Evolutionary conservation across 2,888 invertebrate genomes (phyloP), one percentile per base, ranked within the genome.

Genomic region (Epinotia nisella): DNA sequence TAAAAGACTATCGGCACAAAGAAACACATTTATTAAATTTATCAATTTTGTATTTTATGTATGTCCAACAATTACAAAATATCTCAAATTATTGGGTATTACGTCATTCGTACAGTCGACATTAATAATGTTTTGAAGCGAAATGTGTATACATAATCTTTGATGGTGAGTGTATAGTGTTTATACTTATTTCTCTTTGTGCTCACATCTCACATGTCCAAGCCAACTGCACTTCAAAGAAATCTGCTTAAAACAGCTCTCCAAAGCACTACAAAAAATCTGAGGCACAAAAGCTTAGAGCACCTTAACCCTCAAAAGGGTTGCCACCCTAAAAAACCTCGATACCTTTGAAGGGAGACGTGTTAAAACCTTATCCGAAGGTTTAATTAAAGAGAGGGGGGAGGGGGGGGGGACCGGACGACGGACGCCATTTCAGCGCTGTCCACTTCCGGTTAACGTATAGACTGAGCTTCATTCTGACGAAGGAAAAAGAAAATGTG

Each of bases 331-430:
- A 80, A 83, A 84, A 85, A 84, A 83, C 81, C 75, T 81, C n/a
- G 49, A 49, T 49, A 82, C 82, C 83, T 82, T 83, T 83, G 82
- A 84, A 82, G 83, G 83, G 86, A 89, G 88, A 90, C 87, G 90
- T 88, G 90, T 87, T 91, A 91, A 89, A 91, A 87, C 91, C 92
- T 91, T 91, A 89, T 81, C 85, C 91, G 85, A 85, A 86, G 87
- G 90, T 91, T 92, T 92, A 92, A 93, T 93, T 92, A 93, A 92
- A 91, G 86, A 86, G 81, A 69, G 78, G 70, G 72, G 61, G 15
- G 61, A n/a, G 7, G 83, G 81, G n/a, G n/a, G n/a, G n/a, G n/a
- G n/a, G 5, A 1, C 21, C 15, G 83, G 81, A 80, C 81, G 83
- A 80, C 83, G 83, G 84, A 84, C 82, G 86, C 87, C 87, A 85